These are phyloP conservation scores for Eleutherodactylus coqui DNA, from an alignment of 2,797 vertebrate genomes.

Conservation along the genomic window DNA sequence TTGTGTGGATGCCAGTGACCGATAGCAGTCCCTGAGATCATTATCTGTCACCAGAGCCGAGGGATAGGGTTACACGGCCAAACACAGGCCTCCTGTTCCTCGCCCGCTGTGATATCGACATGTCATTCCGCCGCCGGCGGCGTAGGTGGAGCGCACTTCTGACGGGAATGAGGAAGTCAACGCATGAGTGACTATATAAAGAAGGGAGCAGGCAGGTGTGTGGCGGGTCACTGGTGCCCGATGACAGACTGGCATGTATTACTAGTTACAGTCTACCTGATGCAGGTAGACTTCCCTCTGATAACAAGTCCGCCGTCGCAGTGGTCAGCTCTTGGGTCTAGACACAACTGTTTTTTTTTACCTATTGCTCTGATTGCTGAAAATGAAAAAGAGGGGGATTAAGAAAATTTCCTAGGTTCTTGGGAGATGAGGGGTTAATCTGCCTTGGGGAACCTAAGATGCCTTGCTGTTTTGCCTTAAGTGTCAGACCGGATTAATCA, in stretches of 20 bases:
- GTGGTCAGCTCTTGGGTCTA: not conserved
- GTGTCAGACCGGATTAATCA: slow-evolving; percentile 41
- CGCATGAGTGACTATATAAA: slow-evolving; percentile 11
- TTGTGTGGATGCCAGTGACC: slow-evolving; percentile 12
- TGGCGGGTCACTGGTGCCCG: slow-evolving; percentile 1
- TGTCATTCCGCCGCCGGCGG: not conserved
- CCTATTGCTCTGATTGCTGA: not conserved
- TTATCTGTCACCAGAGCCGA: slow-evolving; percentile 54
- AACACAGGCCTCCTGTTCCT: slow-evolving; percentile 42
- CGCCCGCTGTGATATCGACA: slow-evolving; percentile 37
- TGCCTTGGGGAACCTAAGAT: slow-evolving; percentile 13
- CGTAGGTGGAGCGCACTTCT: not conserved
- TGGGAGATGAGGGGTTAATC: slow-evolving; percentile 24
- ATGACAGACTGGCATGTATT: slow-evolving; percentile 16
- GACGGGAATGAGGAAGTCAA: slow-evolving; percentile 34
- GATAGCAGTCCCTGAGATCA: slow-evolving; percentile 28
- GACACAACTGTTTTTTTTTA: no score
- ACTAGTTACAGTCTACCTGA: not conserved
- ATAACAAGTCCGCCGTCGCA: not conserved
- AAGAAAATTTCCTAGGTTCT: not conserved
- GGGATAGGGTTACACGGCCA: slow-evolving; percentile 48
- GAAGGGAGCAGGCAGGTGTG: not conserved
- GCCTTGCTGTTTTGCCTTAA: not conserved
- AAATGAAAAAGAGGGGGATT: not conserved
- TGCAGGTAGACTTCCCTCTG: not conserved